Base-by-base conservation (phyloP, 2,888 invertebrate genomes). In the Aquatica leii region DNA sequence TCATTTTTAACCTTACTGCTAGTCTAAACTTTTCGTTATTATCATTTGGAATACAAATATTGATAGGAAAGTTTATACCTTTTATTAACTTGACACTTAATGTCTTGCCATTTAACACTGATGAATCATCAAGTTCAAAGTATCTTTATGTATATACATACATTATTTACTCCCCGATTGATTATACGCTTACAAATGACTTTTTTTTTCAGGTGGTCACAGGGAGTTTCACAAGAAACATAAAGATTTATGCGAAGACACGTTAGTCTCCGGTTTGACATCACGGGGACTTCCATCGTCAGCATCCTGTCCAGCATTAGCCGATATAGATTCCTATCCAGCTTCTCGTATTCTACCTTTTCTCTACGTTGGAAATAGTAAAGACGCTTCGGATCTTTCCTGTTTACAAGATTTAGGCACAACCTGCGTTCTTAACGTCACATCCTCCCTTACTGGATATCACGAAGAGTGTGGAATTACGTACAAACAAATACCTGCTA, bases 361-460 rank as follows among this genome's bases (percentile, higher is more conserved):
- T 82, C 85, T 94, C 70, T 90, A 90, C 81, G 86, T 94, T 72
- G 94, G 94, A 73, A 94, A 93, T 82, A 92, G 91, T 76, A 85
- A 88, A 70, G 93, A 94, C 82, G 93, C 93, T 35, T 87, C 88
- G 50, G 90, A 93, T 82, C 83, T 88, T 63, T 85, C 87, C 71
- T 84, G 88, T 68, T 85, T 93, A 58, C 82, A 84, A 67, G 85
- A 85, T 70, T 81, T 87, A 66, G 90, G 91, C 68, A 89, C 92
- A 70, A 89, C 90, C 70, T 89, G 91, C 79, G 91, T 94, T 40
- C 86, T 94, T 52, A 93, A 93, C 82, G 92, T 93, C 72, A 93
- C 93, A 77, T 88, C 90, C 76, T 90, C 91, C 79, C 82, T 89
- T 76, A 90, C 91, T 61, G 88, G 88, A 65, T 88, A 88, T 79